Evolutionary conservation across 2,888 invertebrate species (phyloP), one percentile per base, ranked within the genome.

Genomic region (Eurois occulta): DNA sequence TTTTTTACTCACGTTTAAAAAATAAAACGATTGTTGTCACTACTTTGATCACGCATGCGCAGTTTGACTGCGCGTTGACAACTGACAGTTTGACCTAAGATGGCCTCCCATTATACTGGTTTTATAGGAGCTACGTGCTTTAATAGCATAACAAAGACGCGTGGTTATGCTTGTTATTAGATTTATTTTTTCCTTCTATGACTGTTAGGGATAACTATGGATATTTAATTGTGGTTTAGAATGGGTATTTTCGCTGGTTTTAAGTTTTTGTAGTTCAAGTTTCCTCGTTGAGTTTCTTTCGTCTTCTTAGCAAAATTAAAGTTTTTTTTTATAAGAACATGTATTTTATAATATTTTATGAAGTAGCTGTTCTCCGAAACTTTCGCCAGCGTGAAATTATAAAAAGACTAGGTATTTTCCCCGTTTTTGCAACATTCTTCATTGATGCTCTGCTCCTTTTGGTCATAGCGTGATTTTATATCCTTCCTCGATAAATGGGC

Each of bases 71-170:
- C 89, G 87, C 88, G 71, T 46, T 81, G 82, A 72, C 75, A 83
- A 88, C 88, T 87, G 80, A 86, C 87, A 84, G 78, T 18, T 81
- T 84, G 81, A 84, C 62, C 77, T 65, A 86, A 83, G 46, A 88
- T 89, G 89, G 89, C 86, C 1, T 81, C 2, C 38, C 60, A 38
- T n/a, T 60, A 32, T 66, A 81, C 85, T 64, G 38, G 87, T 82
- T 88, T 72, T 85, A 85, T 87, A 89, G 35, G 41, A 65, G 28
- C 13, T n/a, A 69, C 79, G 41, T 24, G 72, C 64, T 78, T 67
- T 77, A 58, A 72, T 80, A 80, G 48, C n/a, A 41, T 66, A 62
- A 79, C 75, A 82, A 78, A 70, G 71, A 32, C n/a, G 6, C 69
- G 60, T 69, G 87, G 78, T 3, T 28, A 77, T 35, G 78, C 78